Conservation (phyloP, 2,888 invertebrate genomes). For the Lumbricus terrestris region DNA sequence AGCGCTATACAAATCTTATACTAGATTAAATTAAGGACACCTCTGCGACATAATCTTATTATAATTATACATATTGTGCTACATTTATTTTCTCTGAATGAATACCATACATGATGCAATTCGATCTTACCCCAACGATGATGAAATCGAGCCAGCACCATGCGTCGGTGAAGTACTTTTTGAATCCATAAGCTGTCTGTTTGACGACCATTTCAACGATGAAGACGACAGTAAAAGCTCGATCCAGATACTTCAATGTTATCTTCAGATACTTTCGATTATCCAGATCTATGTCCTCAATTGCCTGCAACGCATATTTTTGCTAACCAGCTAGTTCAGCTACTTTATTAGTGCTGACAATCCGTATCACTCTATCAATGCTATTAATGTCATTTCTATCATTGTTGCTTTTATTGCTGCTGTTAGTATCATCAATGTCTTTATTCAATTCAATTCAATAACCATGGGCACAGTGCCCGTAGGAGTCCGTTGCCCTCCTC, state of each 20-base stretch:
- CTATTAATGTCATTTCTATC: not conserved
- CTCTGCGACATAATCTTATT: too few species aligned
- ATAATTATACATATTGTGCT: too few species aligned
- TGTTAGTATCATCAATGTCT: not conserved
- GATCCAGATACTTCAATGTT: conserved; percentile 68
- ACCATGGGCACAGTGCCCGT: too few species aligned
- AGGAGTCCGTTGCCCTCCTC: too few species aligned
- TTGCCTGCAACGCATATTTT: conserved; percentile 13
- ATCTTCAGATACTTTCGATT: conserved; percentile 80
- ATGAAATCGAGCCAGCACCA: conserved; percentile 99
- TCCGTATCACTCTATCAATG: too few species aligned
- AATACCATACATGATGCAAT: not conserved
- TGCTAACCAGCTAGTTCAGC: not conserved
- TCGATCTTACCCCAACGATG: conserved; percentile 85
- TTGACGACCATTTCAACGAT: conserved; percentile 98
- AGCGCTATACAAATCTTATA: too few species aligned
- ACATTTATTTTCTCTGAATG: too few species aligned
- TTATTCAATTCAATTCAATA: too few species aligned
- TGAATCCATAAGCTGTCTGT: conserved; percentile 94
- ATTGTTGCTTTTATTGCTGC: not conserved
- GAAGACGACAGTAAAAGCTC: conserved; percentile 96
- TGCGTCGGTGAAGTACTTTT: conserved; percentile 95
- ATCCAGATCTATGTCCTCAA: conserved; percentile 89
- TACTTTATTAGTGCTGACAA: not conserved
- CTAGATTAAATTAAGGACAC: too few species aligned